These are phyloP conservation scores for Drosophila subsilvestris DNA, from an alignment of 2,888 invertebrate genomes.

Conservation along the genomic window DNA sequence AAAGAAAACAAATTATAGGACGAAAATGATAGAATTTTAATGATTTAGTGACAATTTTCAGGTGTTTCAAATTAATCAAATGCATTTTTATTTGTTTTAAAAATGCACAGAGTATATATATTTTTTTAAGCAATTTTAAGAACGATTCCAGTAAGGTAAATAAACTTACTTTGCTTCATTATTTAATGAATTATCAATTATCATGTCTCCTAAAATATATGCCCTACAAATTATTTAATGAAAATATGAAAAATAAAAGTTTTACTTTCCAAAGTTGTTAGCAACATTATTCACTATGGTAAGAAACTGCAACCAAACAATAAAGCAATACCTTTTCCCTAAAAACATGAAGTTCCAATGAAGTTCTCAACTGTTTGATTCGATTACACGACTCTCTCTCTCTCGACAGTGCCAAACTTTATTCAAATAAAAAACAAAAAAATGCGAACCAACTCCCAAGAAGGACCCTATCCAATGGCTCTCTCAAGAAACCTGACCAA, in stretches of 20 bases:
- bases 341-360: constrained; percentile 10
- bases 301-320: background rate
- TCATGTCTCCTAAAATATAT: background rate
- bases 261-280: background rate
- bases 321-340: background rate
- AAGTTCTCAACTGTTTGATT: constrained; percentile 33
- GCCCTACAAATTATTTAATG: background rate
- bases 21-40: background rate
- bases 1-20: background rate
- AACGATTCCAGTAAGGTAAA: too few relatives aligned
- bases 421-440: constrained; percentile 36
- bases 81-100: background rate
- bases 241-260: constrained; percentile 5
- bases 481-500: constrained; percentile 55
- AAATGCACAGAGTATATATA: background rate
- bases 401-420: constrained; percentile 14
- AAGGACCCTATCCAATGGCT: background rate
- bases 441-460: background rate
- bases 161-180: too few relatives aligned
- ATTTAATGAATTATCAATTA: background rate
- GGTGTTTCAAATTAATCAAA: background rate
- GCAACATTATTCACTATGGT: background rate
- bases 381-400: constrained; percentile 13
- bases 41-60: background rate
- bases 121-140: too few relatives aligned